Evolutionary conservation across 2,888 invertebrate species (phyloP), one percentile per base, ranked within the genome.

Genomic region (Cosmia pyralina): DNA sequence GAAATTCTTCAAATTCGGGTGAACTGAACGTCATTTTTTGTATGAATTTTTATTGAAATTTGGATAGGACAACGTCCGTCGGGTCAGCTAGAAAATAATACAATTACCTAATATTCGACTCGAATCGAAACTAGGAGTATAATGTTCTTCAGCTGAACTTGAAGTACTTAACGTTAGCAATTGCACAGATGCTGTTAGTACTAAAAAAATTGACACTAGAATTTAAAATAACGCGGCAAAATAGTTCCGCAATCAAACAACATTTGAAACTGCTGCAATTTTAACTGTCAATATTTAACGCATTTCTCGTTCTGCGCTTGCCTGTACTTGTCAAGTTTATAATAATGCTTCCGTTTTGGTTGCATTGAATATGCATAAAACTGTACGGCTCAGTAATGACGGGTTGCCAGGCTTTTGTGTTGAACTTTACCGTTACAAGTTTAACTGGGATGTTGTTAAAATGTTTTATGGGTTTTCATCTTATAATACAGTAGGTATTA

Each of bases 321-420:
- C 46, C 69, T 72, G 85, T 85, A 88, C 88, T 69, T 87, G 85
- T 83, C 87, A 87, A 81, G 69, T 66, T 67, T 69, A 66, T 85
- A 82, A 83, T 85, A 82, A 83, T 62, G 85, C 85, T 87, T 82
- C 88, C 80, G 85, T 85, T 88, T 85, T 72, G 55, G 84, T 67
- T 41, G 83, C 83, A 87, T 87, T 86, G 87, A 86, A 82, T 82
- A 84, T 84, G 83, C 81, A 87, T 87, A 86, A 89, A 84, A 83
- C 69, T 86, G 62, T 22, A 69, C 80, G 52, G 28, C 57, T 59
- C 52, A 8, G 50, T 88, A 87, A 89, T 87, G 81, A 84, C 84
- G 52, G 85, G 82, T 76, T 85, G 77, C 68, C 75, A 79, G 67
- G 60, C 38, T 79, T 80, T 80, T 84, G 58, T 74, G 38, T 58